A percentile compares a stretch with the other conserved stretches of the same genome.
Evolutionary conservation across 2,797 vertebrate genomes (phyloP).

Genomic region (Scyliorhinus canicula): DNA sequence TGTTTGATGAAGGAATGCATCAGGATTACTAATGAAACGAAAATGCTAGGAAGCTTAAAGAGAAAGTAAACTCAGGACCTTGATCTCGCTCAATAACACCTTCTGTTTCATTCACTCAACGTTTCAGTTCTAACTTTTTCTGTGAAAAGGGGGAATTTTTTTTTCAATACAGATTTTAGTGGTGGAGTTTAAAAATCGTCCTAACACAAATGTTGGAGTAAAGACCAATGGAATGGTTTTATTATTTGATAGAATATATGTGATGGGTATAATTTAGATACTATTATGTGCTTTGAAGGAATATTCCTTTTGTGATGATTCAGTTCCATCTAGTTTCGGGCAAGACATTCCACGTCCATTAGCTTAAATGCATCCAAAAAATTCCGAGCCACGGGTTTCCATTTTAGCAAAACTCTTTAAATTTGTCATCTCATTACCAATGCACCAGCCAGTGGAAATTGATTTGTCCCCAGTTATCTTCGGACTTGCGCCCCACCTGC

Average conservation of each 20-base stretch:
- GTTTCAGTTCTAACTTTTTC: not conserved
- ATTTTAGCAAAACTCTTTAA: not conserved
- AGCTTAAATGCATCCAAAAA: not conserved
- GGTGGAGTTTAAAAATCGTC: not conserved
- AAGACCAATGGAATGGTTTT: not conserved
- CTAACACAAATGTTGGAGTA: not conserved
- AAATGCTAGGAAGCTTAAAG: not conserved
- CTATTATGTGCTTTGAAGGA: too few relatives aligned
- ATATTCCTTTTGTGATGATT: not conserved
- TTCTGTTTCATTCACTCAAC: not conserved
- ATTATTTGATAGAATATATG: not conserved
- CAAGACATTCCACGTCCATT: not conserved
- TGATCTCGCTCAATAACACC: not conserved
- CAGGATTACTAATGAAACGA: not conserved
- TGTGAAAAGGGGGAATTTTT: not conserved
- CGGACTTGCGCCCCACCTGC: too few relatives aligned
- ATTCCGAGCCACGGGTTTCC: not conserved
- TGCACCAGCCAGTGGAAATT: not conserved
- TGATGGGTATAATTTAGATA: not conserved
- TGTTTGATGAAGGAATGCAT: conserved; percentile 44
- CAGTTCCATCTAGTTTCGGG: not conserved
- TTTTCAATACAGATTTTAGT: not conserved
- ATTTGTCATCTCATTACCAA: not conserved
- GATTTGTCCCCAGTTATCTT: not conserved
- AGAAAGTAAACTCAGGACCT: not conserved